Evolutionary conservation across 2,797 vertebrate species (phyloP).

Genomic region (Microctenopoma stevenorrisi): DNA sequence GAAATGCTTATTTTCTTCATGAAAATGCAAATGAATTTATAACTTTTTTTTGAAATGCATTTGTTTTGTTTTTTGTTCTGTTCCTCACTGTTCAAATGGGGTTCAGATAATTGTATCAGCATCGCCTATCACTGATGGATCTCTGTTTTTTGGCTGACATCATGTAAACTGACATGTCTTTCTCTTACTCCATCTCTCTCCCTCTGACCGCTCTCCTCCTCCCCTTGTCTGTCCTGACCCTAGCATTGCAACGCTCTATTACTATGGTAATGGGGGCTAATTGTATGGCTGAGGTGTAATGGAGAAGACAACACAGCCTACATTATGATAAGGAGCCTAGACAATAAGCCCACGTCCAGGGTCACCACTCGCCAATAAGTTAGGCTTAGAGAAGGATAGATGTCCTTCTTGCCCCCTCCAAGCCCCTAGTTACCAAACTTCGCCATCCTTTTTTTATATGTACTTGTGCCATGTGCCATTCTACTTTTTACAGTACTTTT

Average conservation of each 20-base stretch:
- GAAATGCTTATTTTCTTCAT: no score
- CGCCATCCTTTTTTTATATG: neutral
- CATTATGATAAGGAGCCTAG: slow-evolving; percentile 87
- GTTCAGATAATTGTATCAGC: neutral
- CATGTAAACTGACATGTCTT: slow-evolving; percentile 65
- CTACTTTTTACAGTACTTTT: neutral
- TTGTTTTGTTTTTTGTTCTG: no score
- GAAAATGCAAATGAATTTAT: no score
- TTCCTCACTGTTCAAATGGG: no score
- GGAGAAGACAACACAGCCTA: slow-evolving; percentile 86
- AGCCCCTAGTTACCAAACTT: neutral
- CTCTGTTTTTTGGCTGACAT: slow-evolving; percentile 26
- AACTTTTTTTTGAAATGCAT: no score
- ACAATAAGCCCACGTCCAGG: slow-evolving; percentile 78
- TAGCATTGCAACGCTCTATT: slow-evolving; percentile 81
- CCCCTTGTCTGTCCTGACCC: slow-evolving; percentile 86
- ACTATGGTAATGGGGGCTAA: slow-evolving; percentile 89
- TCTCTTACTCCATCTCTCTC: slow-evolving; percentile 48
- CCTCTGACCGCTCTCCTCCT: slow-evolving; percentile 75
- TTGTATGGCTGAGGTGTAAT: slow-evolving; percentile 87
- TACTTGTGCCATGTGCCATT: neutral
- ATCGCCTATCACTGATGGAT: slow-evolving; percentile 27
- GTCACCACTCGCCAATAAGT: slow-evolving; percentile 78
- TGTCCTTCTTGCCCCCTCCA: slow-evolving; percentile 57
- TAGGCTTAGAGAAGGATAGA: slow-evolving; percentile 77